A percentile compares a stretch with the other conserved stretches of the same genome.
These are phyloP conservation scores for Willisornis vidua DNA, from an alignment of 2,113 vertebrate genomes.

Conservation along the genomic window DNA sequence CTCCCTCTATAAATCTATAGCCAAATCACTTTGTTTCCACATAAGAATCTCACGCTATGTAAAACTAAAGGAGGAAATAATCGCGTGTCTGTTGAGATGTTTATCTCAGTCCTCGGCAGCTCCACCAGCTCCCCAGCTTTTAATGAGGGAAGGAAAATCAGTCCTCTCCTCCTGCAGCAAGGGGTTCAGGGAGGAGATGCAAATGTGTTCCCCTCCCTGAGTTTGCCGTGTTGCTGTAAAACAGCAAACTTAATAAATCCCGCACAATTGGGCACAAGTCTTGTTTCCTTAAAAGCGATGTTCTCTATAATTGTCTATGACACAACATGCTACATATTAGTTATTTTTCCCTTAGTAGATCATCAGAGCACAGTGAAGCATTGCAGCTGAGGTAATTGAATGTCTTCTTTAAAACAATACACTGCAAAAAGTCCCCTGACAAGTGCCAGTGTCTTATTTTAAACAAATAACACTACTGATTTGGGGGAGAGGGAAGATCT, in stretches of 20 bases:
- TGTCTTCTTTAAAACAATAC: conserved; percentile 63
- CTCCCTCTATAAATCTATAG: conserved; percentile 63
- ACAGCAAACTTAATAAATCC: conserved; percentile 55
- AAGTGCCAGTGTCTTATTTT: conserved; percentile 21
- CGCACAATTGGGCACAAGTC: conserved; percentile 62
- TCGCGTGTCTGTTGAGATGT: conserved; percentile 41
- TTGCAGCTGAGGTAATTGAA: conserved; percentile 56
- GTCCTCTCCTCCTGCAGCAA: background rate
- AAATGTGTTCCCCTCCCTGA: conserved; percentile 26
- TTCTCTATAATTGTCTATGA: conserved; percentile 68
- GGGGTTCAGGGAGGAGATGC: background rate
- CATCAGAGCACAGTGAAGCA: conserved; percentile 56
- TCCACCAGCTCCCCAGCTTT: conserved; percentile 1
- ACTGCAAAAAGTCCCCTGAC: conserved; percentile 33
- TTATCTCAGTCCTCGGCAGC: conserved; percentile 30
- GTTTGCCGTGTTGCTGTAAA: conserved; percentile 48
- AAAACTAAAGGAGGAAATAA: conserved; percentile 57
- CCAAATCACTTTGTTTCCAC: conserved; percentile 62
- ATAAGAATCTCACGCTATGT: conserved; percentile 54
- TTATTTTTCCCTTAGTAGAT: conserved; percentile 62
- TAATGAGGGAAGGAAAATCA: conserved; percentile 10
- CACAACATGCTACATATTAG: conserved; percentile 54
- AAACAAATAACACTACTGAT: background rate
- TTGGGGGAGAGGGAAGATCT: background rate
- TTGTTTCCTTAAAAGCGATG: conserved; percentile 67